Evolutionary conservation across 1,140 invertebrate species (phyloP).

Genomic region (Helicoverpa zea): DNA sequence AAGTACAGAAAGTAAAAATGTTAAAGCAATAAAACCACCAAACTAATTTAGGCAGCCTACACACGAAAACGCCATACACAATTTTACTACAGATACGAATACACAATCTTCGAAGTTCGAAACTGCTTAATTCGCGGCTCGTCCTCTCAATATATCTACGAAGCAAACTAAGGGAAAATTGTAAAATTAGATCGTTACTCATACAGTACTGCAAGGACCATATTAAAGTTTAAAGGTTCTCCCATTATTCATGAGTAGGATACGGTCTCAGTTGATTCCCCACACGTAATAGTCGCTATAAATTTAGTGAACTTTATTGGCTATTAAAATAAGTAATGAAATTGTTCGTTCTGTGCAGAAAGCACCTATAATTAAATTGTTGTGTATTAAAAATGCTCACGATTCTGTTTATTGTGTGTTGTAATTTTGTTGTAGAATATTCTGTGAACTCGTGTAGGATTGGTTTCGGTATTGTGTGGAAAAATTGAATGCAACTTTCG

Average conservation of each 20-base stretch:
- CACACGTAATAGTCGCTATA: slow-evolving; percentile 82
- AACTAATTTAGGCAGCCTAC: not conserved
- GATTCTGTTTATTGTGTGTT: slow-evolving; percentile 6
- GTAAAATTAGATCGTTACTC: slow-evolving; percentile 61
- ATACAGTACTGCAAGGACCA: slow-evolving; percentile 60
- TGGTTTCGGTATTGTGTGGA: too few species aligned
- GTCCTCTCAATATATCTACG: slow-evolving; percentile 44
- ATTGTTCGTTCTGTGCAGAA: slow-evolving; percentile 60
- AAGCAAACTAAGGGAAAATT: slow-evolving; percentile 57
- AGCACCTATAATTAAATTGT: not conserved
- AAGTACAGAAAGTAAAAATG: not conserved
- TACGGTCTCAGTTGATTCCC: slow-evolving; percentile 74
- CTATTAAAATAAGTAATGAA: slow-evolving; percentile 85
- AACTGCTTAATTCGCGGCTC: slow-evolving; percentile 51
- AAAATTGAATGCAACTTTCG: too few species aligned
- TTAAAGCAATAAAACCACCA: not conserved
- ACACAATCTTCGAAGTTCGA: not conserved
- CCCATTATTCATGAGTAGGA: slow-evolving; percentile 79
- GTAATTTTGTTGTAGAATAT: not conserved
- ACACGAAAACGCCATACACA: not conserved
- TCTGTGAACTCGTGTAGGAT: too few species aligned
- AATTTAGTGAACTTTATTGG: slow-evolving; percentile 82
- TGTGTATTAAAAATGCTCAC: not conserved
- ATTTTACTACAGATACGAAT: not conserved
- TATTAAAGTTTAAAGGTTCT: slow-evolving; percentile 82